Conservation (phyloP, 2,888 invertebrate genomes). For the Zeuzera pyrina region DNA sequence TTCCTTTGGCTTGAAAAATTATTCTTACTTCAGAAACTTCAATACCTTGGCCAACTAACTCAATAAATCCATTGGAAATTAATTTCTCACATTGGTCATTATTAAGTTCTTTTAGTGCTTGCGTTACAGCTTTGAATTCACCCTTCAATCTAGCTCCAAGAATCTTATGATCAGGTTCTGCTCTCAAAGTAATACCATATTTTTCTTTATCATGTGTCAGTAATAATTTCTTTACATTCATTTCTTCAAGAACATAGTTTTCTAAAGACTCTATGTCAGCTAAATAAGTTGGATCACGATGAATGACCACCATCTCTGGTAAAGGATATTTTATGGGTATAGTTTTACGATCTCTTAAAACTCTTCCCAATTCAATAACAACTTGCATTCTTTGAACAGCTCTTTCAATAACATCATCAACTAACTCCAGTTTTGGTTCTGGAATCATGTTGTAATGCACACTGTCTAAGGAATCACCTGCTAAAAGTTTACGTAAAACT, state of each 20-base stretch:
- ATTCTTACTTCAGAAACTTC: constrained; percentile 86
- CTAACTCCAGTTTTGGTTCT: constrained; percentile 77
- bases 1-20: constrained; percentile 81
- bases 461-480: constrained; percentile 75
- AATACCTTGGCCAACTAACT: constrained; percentile 83
- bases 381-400: constrained; percentile 95
- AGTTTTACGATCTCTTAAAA: constrained; percentile 93
- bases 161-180: constrained; percentile 95
- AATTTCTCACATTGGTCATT: constrained; percentile 86
- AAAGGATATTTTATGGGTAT: constrained; percentile 97
- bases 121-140: constrained; percentile 89
- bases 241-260: constrained; percentile 91
- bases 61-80: constrained; percentile 79
- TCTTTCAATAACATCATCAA: constrained; percentile 89
- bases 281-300: constrained; percentile 85
- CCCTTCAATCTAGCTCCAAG: constrained; percentile 91
- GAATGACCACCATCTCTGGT: constrained; percentile 95
- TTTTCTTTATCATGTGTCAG: constrained; percentile 91
- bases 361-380: constrained; percentile 94
- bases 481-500: constrained; percentile 80
- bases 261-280: constrained; percentile 85
- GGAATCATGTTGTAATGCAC: constrained; percentile 96
- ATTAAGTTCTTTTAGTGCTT: constrained; percentile 83
- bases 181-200: constrained; percentile 91
- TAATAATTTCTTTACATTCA: constrained; percentile 90